phyloP scores from a whole-genome alignment of 2,888 invertebrate genomes.

The Aleiodes testaceus region DNA sequence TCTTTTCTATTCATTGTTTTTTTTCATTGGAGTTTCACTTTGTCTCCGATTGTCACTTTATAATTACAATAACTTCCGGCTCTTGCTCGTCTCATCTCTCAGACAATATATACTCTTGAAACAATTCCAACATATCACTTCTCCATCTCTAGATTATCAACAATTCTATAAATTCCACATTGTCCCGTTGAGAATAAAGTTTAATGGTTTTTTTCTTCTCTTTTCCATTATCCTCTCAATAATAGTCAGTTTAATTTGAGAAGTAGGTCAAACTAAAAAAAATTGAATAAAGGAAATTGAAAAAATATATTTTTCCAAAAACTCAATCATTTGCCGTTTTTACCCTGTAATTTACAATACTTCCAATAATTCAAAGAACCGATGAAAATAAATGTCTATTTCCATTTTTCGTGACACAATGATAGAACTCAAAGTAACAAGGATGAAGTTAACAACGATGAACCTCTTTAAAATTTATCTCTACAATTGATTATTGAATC shows the following conservation, averaged over 20 bases:
- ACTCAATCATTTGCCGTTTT: no score
- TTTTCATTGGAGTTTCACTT: conserved; percentile 15
- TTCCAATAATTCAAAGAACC: not conserved
- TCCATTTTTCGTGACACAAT: conserved; percentile 46
- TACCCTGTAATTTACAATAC: not conserved
- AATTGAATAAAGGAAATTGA: no score
- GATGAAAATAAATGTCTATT: conserved; percentile 49
- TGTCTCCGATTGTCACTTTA: conserved; percentile 23
- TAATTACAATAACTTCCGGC: conserved; percentile 24
- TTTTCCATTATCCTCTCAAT: not conserved
- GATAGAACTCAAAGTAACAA: conserved; percentile 50
- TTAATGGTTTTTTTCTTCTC: not conserved
- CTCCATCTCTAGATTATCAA: conserved; percentile 26
- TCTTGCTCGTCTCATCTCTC: not conserved
- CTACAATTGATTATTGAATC: conserved; percentile 42
- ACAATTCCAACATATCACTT: not conserved
- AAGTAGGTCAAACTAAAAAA: no score
- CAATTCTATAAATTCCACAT: conserved; percentile 34
- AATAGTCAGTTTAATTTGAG: no score
- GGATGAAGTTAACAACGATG: conserved; percentile 55
- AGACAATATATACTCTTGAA: not conserved
- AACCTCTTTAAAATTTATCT: conserved; percentile 44
- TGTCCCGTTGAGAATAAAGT: conserved; percentile 24
- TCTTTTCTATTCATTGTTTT: not conserved
- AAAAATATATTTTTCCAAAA: no score